phyloP scores from a whole-genome alignment of 2,888 invertebrate species.

The Lasioglossum lativentre region DNA sequence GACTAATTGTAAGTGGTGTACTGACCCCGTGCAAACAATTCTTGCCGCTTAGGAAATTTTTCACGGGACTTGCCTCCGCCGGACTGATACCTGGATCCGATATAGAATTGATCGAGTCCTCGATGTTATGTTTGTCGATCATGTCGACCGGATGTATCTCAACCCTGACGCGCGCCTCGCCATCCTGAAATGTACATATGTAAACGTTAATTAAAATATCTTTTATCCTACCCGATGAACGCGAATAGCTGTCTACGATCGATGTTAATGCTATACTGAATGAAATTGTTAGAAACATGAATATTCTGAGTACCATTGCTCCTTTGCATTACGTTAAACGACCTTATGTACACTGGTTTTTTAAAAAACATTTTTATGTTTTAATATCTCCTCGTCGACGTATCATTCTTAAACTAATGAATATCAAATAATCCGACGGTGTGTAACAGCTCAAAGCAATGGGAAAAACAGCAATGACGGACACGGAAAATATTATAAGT shows the following conservation, averaged over 20 bases:
- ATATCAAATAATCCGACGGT: neutral
- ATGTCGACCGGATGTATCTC: constrained; percentile 88
- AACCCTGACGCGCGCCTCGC: constrained; percentile 88
- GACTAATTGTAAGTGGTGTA: constrained; percentile 44
- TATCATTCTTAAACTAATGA: neutral
- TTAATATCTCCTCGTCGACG: neutral
- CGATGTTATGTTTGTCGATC: constrained; percentile 80
- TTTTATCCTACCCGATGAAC: neutral
- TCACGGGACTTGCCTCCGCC: constrained; percentile 89
- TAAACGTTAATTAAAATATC: constrained; percentile 19
- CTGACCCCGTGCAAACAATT: constrained; percentile 94
- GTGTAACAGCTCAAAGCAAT: constrained; percentile 16
- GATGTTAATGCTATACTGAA: constrained; percentile 38
- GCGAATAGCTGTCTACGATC: constrained; percentile 1
- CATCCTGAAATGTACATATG: constrained; percentile 86
- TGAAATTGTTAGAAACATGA: constrained; percentile 41
- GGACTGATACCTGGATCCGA: constrained; percentile 77
- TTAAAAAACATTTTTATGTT: neutral
- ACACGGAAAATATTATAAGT: constrained; percentile 3
- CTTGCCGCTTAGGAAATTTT: constrained; percentile 93
- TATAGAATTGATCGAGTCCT: constrained; percentile 72
- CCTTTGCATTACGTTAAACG: constrained; percentile 5
- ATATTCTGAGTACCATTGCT: neutral
- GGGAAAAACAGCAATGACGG: constrained; percentile 6
- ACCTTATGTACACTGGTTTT: neutral